A percentile compares a stretch with the other conserved stretches of the same genome.
phyloP scores from a whole-genome alignment of 2,888 invertebrate genomes.

The Galeopsomyia nigrocyanea region DNA sequence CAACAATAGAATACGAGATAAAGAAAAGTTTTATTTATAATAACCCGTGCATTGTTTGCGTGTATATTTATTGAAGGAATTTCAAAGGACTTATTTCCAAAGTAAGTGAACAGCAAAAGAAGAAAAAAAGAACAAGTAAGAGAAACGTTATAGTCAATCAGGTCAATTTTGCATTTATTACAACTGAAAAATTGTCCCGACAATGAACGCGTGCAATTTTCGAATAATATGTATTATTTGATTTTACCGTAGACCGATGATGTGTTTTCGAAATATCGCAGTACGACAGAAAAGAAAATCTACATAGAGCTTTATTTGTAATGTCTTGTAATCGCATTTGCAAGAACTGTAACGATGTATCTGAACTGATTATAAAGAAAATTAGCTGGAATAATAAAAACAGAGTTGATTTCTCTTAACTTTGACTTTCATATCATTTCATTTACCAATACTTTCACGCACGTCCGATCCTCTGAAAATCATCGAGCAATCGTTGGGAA shows the following conservation, averaged over 20 bases:
- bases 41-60: conserved; percentile 60
- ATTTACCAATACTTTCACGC: not conserved
- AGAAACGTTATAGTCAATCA: conserved; percentile 44
- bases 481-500: not conserved
- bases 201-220: conserved; percentile 34
- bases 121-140: conserved; percentile 28
- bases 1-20: not conserved
- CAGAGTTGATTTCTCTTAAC: conserved; percentile 44
- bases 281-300: conserved; percentile 23
- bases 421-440: conserved; percentile 17
- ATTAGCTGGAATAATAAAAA: conserved; percentile 46
- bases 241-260: conserved; percentile 24
- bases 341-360: conserved; percentile 46
- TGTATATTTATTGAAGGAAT: conserved; percentile 61
- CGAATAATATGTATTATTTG: conserved; percentile 28
- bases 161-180: conserved; percentile 47
- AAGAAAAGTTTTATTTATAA: conserved; percentile 59
- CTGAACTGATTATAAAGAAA: conserved; percentile 46
- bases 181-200: conserved; percentile 5
- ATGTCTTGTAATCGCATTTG: conserved; percentile 41
- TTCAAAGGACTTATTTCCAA: conserved; percentile 50
- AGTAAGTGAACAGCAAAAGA: conserved; percentile 28
- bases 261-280: not conserved
- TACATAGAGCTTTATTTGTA: conserved; percentile 43
- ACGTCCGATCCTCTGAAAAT: not conserved